Evolutionary conservation across 1,140 invertebrate species (phyloP).

Genomic region (Drosophila pachea): DNA sequence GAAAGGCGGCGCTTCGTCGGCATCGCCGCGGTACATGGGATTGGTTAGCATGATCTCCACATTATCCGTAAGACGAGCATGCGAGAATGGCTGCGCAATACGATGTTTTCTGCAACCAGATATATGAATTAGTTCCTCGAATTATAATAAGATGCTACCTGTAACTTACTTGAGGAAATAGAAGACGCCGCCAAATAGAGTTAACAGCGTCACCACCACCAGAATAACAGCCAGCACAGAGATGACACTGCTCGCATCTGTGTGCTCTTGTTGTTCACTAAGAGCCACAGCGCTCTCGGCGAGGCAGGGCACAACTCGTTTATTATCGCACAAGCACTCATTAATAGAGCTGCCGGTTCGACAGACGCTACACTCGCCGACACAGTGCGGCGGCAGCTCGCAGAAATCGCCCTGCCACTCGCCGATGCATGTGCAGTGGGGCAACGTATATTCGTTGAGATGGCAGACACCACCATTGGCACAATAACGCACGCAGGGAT

Average conservation of each 20-base stretch:
- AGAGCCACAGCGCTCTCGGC: slow-evolving; percentile 66
- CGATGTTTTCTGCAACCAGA: slow-evolving; percentile 67
- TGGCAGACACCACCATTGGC: slow-evolving; percentile 82
- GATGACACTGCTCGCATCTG: slow-evolving; percentile 49
- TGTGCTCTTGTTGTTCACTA: slow-evolving; percentile 47
- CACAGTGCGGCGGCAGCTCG: slow-evolving; percentile 80
- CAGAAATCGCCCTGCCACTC: slow-evolving; percentile 82
- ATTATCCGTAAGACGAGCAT: slow-evolving; percentile 88
- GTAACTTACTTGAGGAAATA: slow-evolving; percentile 72
- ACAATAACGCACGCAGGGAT: slow-evolving; percentile 82
- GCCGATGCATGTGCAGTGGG: slow-evolving; percentile 82
- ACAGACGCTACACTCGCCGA: slow-evolving; percentile 82
- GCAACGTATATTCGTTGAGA: slow-evolving; percentile 63
- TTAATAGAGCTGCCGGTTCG: slow-evolving; percentile 77
- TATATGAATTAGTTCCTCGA: not conserved
- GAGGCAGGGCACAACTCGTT: slow-evolving; percentile 62
- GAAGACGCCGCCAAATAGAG: slow-evolving; percentile 65
- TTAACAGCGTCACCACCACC: slow-evolving; percentile 47
- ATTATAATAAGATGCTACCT: not conserved
- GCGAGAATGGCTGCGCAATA: slow-evolving; percentile 85
- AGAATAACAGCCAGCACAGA: slow-evolving; percentile 62
- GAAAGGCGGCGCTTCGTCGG: slow-evolving; percentile 83
- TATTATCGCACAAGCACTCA: slow-evolving; percentile 76
- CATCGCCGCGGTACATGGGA: slow-evolving; percentile 89
- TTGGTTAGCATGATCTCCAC: slow-evolving; percentile 87